Conservation (phyloP, 2,888 invertebrate species). For the Chaetogeoica ovagalla region DNA sequence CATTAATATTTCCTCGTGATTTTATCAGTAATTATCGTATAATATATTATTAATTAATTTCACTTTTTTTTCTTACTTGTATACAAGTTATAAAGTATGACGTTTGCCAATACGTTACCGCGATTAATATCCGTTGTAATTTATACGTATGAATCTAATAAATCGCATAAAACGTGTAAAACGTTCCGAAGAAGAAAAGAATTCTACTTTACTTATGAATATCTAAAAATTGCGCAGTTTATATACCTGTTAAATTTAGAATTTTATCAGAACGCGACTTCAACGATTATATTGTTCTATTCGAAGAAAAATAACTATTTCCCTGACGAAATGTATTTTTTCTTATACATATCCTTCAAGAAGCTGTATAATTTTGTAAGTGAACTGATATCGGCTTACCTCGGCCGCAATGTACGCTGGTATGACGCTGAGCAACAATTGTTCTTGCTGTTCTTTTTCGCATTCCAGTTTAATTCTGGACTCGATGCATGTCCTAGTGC, state of each 20-base stretch:
- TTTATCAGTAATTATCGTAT: no score
- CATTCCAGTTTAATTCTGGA: conserved; percentile 89
- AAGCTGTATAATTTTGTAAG: not conserved
- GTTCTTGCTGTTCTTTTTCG: conserved; percentile 91
- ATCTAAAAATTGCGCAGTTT: no score
- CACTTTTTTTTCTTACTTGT: no score
- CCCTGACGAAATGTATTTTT: not conserved
- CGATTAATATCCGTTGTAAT: no score
- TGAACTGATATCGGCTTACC: conserved; percentile 64
- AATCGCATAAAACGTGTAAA: no score
- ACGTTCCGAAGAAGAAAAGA: no score
- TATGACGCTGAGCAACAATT: conserved; percentile 86
- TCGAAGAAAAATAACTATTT: not conserved
- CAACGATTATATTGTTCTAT: not conserved
- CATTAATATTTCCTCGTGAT: no score
- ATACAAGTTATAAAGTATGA: no score
- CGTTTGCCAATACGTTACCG: no score
- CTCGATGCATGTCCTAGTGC: conserved; percentile 87
- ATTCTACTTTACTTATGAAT: no score
- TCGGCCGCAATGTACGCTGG: conserved; percentile 94
- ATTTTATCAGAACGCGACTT: not conserved
- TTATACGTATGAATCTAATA: no score
- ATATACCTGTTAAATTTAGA: not conserved
- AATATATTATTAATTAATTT: no score
- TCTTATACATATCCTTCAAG: not conserved